These are phyloP conservation scores for Cydia amplana DNA, from an alignment of 1,140 invertebrate species.

Conservation along the genomic window DNA sequence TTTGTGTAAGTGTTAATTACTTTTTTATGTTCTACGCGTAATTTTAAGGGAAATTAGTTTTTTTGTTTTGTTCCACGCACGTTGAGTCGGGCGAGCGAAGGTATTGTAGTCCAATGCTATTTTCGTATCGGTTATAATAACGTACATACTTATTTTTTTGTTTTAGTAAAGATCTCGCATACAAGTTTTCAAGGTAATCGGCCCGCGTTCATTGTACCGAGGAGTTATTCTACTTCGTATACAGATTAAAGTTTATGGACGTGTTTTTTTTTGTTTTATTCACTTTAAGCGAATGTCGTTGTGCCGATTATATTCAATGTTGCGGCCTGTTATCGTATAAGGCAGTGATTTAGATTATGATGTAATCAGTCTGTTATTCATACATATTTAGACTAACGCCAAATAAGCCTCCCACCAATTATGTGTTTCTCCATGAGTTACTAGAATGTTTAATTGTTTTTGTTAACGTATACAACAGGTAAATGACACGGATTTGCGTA, in stretches of 20 bases:
- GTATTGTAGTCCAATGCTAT: slow-evolving; percentile 18
- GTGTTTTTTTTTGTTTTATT: slow-evolving; percentile 21
- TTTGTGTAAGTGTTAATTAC: slow-evolving; percentile 4
- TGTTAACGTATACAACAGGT: neutral
- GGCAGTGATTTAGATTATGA: slow-evolving; percentile 20
- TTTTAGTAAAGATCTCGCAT: slow-evolving; percentile 50
- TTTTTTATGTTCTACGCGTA: slow-evolving; percentile 18
- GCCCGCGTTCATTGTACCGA: slow-evolving; percentile 65
- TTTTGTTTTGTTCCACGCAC: neutral
- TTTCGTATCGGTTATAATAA: slow-evolving; percentile 21
- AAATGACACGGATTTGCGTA: slow-evolving; percentile 10
- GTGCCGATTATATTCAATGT: slow-evolving; percentile 22
- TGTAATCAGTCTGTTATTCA: slow-evolving; percentile 20
- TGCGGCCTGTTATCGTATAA: slow-evolving; percentile 3
- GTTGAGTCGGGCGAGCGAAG: neutral
- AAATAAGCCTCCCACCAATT: neutral
- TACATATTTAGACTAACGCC: slow-evolving; percentile 2
- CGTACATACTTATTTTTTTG: slow-evolving; percentile 39
- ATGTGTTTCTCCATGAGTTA: neutral
- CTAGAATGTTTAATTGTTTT: neutral
- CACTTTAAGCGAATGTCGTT: slow-evolving; percentile 22
- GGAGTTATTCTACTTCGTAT: slow-evolving; percentile 43
- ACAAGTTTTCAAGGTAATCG: slow-evolving; percentile 65
- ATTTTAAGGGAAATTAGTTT: slow-evolving; percentile 18
- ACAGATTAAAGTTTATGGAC: slow-evolving; percentile 26